These are phyloP conservation scores for Prorops nasuta DNA, from an alignment of 1,140 invertebrate genomes.

Conservation along the genomic window DNA sequence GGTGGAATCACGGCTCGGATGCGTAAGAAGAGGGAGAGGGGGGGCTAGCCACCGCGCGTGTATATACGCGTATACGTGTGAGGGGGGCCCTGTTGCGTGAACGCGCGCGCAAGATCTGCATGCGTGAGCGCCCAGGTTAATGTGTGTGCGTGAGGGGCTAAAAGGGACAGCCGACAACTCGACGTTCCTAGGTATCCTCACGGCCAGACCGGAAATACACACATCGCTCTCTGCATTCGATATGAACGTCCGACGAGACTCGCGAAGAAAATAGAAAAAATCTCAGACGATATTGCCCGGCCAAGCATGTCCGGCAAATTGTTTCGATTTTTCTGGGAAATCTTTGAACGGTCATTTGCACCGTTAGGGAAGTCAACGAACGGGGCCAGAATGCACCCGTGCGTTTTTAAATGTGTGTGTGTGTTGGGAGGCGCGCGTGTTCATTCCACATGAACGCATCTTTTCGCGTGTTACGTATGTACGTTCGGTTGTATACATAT, in stretches of 20 bases:
- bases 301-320: no score
- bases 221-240: conserved; percentile 44
- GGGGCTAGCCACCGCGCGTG: conserved; percentile 22
- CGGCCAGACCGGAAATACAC: conserved; percentile 41
- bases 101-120: no score
- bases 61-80: no score
- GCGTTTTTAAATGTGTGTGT: no score
- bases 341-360: background rate
- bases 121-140: conserved; percentile 11
- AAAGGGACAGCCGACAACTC: conserved; percentile 41
- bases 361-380: background rate
- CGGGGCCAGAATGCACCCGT: no score
- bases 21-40: background rate
- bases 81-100: no score
- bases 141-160: conserved; percentile 16
- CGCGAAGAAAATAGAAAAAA: background rate
- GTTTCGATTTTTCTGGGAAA: background rate
- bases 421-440: no score
- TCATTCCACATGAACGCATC: no score
- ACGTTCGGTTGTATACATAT: no score
- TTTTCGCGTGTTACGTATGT: no score
- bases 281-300: no score
- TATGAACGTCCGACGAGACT: conserved; percentile 26
- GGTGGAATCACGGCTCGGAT: conserved; percentile 30
- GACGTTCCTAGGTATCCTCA: no score